phyloP scores from a whole-genome alignment of 2,113 vertebrate species.

The Anoura caudifer region DNA sequence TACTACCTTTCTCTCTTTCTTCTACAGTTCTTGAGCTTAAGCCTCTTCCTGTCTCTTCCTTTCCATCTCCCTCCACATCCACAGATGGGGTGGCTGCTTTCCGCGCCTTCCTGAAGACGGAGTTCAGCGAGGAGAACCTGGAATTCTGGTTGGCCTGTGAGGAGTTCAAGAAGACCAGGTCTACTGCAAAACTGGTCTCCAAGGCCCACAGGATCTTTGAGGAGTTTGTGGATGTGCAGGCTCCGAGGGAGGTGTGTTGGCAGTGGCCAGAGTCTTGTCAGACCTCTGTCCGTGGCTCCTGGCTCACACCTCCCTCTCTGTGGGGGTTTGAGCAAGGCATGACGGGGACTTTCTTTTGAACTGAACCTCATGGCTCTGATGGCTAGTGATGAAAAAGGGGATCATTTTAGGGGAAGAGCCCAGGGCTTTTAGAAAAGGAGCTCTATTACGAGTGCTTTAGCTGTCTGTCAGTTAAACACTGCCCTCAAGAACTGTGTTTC shows the following conservation, averaged over 20 bases:
- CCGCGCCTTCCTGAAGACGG: constrained; percentile 92
- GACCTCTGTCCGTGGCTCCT: background rate
- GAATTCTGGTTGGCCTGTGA: constrained; percentile 98
- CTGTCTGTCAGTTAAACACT: background rate
- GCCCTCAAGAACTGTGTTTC: background rate
- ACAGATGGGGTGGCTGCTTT: constrained; percentile 94
- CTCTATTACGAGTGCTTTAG: background rate
- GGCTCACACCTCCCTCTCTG: background rate
- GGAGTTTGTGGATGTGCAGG: constrained; percentile 94
- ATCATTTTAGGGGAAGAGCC: background rate
- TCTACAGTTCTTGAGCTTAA: background rate
- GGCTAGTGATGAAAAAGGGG: background rate
- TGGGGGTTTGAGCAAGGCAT: background rate
- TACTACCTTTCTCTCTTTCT: background rate
- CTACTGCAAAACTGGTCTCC: constrained; percentile 83
- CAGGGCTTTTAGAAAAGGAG: background rate
- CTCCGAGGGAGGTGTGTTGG: constrained; percentile 91
- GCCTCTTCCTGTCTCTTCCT: background rate
- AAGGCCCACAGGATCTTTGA: constrained; percentile 94
- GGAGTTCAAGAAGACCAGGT: constrained; percentile 92
- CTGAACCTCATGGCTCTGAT: background rate
- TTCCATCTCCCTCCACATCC: background rate
- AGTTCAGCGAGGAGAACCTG: constrained; percentile 98
- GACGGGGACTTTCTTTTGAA: background rate
- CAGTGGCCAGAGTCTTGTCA: background rate